Evolutionary conservation across 2,797 vertebrate genomes (phyloP), one percentile per base, ranked within the genome.

Genomic region (Oreortyx pictus): DNA sequence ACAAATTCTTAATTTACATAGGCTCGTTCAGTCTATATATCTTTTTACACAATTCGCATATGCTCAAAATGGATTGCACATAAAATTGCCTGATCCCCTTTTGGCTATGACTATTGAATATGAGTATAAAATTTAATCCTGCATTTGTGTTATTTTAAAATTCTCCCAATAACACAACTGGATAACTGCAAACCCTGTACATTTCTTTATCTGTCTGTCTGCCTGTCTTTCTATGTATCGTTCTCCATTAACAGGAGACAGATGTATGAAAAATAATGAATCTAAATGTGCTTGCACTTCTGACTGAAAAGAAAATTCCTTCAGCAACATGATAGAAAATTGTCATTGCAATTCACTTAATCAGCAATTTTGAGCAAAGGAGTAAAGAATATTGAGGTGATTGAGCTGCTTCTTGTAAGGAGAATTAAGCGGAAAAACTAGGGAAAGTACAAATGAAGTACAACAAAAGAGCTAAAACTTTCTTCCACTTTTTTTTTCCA

Each of bases 141-240:
- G 7, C 24, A 41, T 14, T 37, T 37, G 4, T 81, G 8, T 7
- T 11, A n/a, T 76, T 86, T 50, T 82, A 66, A 78, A 90, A 87
- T 41, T 8, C 17, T 86, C 59, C 11, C n/a, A 76, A 64, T 39
- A 8, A 67, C 11, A 52, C 17, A 80, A 7, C 4, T 35, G 72
- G 73, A 33, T 2, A 8, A 9, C 7, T 50, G 11, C 27, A 83
- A 64, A 1, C 6, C 8, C 81, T 81, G 15, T 9, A 24, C 4
- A 37, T 61, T 82, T 87, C n/a, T 27, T 61, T 67, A 13, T 37
- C 23, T 35, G 12, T 59, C 57, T 37, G 6, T 60, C 57, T 60
- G 6, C 25, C 9, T 35, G 7, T 65, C 52, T 31, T 2, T 33
- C 44, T 41, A n/a, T 2, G 0, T 14, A 1, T 10, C 31, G 19